Conservation (phyloP, 2,113 vertebrate genomes). For the Cnemophilus loriae region DNA sequence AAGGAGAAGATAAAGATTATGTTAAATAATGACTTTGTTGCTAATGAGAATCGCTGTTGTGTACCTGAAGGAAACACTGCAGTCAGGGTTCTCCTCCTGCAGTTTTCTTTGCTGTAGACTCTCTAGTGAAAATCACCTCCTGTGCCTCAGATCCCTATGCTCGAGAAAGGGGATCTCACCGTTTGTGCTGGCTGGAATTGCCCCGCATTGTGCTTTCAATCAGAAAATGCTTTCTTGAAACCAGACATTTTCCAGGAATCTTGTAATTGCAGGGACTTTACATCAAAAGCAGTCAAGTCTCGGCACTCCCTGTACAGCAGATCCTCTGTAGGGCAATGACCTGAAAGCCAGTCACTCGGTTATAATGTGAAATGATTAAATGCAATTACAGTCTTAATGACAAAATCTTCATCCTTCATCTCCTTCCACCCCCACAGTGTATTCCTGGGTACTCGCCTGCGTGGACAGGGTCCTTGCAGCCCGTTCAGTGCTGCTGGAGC, state of each 20-base stretch:
- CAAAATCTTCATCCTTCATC: background rate
- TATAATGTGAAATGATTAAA: background rate
- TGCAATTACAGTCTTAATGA: background rate
- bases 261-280: background rate
- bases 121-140: background rate
- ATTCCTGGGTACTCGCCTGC: background rate
- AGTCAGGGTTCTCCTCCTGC: background rate
- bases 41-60: background rate
- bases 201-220: background rate
- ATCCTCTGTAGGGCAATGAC: background rate
- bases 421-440: background rate
- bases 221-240: conserved; percentile 2
- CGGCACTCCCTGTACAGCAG: background rate
- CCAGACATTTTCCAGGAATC: conserved; percentile 3
- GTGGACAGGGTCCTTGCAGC: background rate
- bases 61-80: conserved; percentile 16
- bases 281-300: background rate
- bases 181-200: background rate
- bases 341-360: background rate
- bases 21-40: background rate
- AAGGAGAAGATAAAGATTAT: conserved; percentile 9
- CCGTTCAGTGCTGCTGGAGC: background rate
- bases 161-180: background rate
- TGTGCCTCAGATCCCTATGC: background rate
- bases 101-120: background rate